Base-by-base conservation (phyloP, 1,140 invertebrate species). In the Drosophila trapezifrons region DNA sequence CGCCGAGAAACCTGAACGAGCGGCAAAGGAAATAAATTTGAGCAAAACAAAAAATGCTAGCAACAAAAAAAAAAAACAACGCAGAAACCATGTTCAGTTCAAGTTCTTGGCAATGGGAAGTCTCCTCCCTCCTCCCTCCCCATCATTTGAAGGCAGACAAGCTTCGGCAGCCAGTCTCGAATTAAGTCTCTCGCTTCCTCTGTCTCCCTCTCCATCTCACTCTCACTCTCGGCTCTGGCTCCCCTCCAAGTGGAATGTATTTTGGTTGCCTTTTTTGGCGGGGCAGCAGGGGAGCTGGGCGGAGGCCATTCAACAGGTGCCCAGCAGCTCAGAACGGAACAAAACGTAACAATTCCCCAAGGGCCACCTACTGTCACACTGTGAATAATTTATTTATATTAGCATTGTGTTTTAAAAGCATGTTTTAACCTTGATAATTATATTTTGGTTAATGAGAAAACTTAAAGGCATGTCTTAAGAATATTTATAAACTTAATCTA, bases 21-120 rank as follows among this genome's bases (percentile, higher is more conserved):
- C 29, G 49, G 29, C 37, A 38, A 27, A 32, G 38, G 22, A 35
- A 71, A 40, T 10, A 29, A 75, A 51, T 38, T 69, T 67, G 49
- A 46, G 38, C 38, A 58, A 74, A 66, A 80, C 59, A 80, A 49
- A 47, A 42, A 42, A 22, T 6, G 18, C 12, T 4, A 32, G 9
- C 17, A 55, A 66, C 22, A 35, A 55, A n/a, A 45, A 72, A 57
- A 66, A 46, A 65, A 35, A 60, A 35, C 38, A 51, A 42, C 22
- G 20, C 4, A 42, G 45, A 60, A 77, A 54, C 58, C 59, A 54
- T 64, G 79, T 60, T 73, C 63, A 51, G 84, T 89, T 86, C 83
- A 86, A 86, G 83, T 83, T 86, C 83, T 86, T 86, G 83, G 78
- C 82, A 78, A 76, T 87, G 70, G 42, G 56, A 57, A 51, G 67